Base-by-base conservation (phyloP, 2,888 invertebrate genomes). In the Globia sparganii region DNA sequence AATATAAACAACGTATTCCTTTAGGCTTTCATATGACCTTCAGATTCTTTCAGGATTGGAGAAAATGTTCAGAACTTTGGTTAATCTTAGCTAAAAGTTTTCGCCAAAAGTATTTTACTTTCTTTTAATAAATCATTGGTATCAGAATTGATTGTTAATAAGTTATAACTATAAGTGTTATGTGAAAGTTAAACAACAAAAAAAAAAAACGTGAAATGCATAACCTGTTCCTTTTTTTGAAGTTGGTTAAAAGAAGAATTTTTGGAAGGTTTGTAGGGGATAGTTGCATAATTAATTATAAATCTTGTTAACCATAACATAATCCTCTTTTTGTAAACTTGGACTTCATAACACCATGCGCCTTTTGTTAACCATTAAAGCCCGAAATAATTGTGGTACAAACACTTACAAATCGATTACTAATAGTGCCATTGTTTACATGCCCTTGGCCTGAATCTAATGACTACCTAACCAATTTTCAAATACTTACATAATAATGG, bases 401-500 rank as follows among this genome's bases (percentile, higher is more conserved):
- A 64, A 75, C 15, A 65, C 28, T 11, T 40, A 15, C 1, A 40
- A 65, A 65, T 81, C 75, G 64, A 64, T 75, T 49, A 62, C 46
- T 37, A 66, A 81, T 56, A 58, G 28, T 64, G 28, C 1, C 25
- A 77, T 58, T 79, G 67, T 58, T 40, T 53, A 40, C 11, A 21
- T 31, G n/a, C 11, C 83, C 68, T 83, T 79, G 78, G 62, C 83
- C 78, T 49, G 83, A 79, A 65, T 68, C 49, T 82, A 53, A 75
- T n/a, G 15, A 5, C 25, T 43, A 31, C 4, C 43, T n/a, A 34
- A 67, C 40, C 15, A 62, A 66, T 46, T 31, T 31, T 21, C 8
- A 58, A 62, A 56, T 75, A 49, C 21, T 21, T n/a, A 43, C 15
- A 28, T 0, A 28, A 21, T 53, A 43, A 61, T 21, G 37, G 18